Evolutionary conservation across 1,140 invertebrate species (phyloP), one percentile per base, ranked within the genome.

Genomic region (Bombus pascuorum): DNA sequence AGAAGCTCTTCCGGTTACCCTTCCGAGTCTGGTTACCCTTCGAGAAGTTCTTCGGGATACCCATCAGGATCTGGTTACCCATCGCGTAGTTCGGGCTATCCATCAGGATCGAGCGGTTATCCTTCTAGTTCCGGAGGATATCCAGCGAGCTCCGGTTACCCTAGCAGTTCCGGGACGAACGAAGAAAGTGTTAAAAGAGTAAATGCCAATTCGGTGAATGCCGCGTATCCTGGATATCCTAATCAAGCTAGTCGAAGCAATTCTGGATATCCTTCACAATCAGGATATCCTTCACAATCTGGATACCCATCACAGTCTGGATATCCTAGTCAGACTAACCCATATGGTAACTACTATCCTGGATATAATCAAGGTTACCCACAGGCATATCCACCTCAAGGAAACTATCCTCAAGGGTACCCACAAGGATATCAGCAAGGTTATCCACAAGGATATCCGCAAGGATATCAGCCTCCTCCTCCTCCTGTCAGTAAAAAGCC

Each of bases 401-500:
- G 89, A 83, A 65, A 32, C 12, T 65, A 65, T 65, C 62, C 62
- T 6, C 62, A 65, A 39, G 70, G 77, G 0, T 92, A 92, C 82
- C 87, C 84, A 34, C 85, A 88, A 66, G 77, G 86, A 1, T 92
- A 92, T 80, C 86, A 76, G 0, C 90, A 89, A 79, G 71, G 81
- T 15, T 85, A 89, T 47, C 44, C 44, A 22, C 57, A 25, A 3
- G 84, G 77, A 39, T 90, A 93, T n/a, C 1, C 47, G 0, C 89
- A 87, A 85, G 82, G 82, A 3, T 82, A 92, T 78, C 87, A 91
- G 78, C 90, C 86, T 12, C 81, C 81, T 15, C 81, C 83, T 12
- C 90, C 85, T 5, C 79, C 83, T 15, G 80, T 91, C 37, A 89
- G 90, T 1, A 94, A 90, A 22, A 94, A 93, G 68, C 93, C 94